These are phyloP conservation scores for Scaptomyza graminum DNA, from an alignment of 1,140 invertebrate genomes.

Conservation along the genomic window DNA sequence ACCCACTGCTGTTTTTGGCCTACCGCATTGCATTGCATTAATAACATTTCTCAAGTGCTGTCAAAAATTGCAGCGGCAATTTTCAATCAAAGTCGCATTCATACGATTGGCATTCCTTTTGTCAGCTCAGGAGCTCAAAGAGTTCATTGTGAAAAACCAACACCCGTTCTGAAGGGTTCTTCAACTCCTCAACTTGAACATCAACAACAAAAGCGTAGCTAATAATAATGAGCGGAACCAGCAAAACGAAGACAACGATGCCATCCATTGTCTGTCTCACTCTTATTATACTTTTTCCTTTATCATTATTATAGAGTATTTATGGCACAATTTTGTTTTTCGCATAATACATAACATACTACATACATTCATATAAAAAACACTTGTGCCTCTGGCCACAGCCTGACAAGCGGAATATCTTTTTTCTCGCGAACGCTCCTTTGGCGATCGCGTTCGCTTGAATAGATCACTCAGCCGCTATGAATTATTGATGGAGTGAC, in stretches of 20 bases:
- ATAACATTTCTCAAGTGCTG: constrained; percentile 55
- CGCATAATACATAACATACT: constrained; percentile 42
- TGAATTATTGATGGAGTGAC: constrained; percentile 76
- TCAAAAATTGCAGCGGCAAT: constrained; percentile 66
- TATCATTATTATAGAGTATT: constrained; percentile 77
- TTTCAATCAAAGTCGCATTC: constrained; percentile 51
- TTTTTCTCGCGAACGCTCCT: constrained; percentile 71
- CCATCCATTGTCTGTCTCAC: constrained; percentile 6
- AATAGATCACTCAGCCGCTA: constrained; percentile 75
- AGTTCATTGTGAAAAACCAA: constrained; percentile 55
- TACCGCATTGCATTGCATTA: constrained; percentile 69
- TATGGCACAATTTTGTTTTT: constrained; percentile 76
- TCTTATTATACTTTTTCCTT: constrained; percentile 44
- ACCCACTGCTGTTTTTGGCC: constrained; percentile 27
- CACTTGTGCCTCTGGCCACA: constrained; percentile 58
- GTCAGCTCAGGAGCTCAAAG: constrained; percentile 22
- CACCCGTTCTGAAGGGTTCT: constrained; percentile 73
- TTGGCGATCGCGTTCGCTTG: constrained; percentile 39
- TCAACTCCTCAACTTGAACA: constrained; percentile 36
- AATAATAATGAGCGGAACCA: constrained; percentile 76
- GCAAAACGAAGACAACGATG: constrained; percentile 29
- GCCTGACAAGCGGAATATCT: constrained; percentile 79
- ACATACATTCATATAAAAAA: constrained; percentile 29
- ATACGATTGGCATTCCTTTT: constrained; percentile 40
- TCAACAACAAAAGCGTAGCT: constrained; percentile 20